These are phyloP conservation scores for Callionymus lyra DNA, from an alignment of 2,113 vertebrate species.

Conservation along the genomic window DNA sequence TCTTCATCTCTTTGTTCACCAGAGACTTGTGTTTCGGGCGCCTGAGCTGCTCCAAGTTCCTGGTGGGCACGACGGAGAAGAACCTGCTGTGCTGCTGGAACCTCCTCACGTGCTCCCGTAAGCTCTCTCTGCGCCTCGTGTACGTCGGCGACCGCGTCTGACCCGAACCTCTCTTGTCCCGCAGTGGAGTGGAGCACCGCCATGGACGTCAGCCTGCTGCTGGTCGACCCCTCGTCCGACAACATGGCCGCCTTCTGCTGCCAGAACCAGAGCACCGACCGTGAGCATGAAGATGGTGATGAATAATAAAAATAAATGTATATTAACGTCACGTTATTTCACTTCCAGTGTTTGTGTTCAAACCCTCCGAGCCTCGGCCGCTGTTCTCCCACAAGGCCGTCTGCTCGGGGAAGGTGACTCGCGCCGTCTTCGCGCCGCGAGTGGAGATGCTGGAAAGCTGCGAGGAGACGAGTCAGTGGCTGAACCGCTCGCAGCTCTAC, in stretches of 20 bases:
- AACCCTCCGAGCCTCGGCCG: slow-evolving; percentile 79
- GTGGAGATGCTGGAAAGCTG: slow-evolving; percentile 68
- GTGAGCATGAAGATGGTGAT: slow-evolving; percentile 73
- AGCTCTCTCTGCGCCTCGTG: slow-evolving; percentile 9
- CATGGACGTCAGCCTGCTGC: slow-evolving; percentile 70
- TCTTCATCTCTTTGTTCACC: slow-evolving; percentile 14
- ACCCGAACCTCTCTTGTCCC: slow-evolving; percentile 4
- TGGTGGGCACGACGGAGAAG: slow-evolving; percentile 74
- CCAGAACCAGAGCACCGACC: slow-evolving; percentile 64
- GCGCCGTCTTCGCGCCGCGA: slow-evolving; percentile 79
- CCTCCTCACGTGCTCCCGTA: slow-evolving; percentile 86
- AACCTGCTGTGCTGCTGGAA: slow-evolving; percentile 92
- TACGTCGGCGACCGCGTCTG: not conserved
- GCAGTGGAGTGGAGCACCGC: slow-evolving; percentile 90
- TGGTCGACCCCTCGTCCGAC: slow-evolving; percentile 79
- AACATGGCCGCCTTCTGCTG: slow-evolving; percentile 78
- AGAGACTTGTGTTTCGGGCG: slow-evolving; percentile 90
- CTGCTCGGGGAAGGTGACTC: slow-evolving; percentile 71
- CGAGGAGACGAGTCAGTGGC: slow-evolving; percentile 79
- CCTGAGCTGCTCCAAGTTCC: slow-evolving; percentile 84
- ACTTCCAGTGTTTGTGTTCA: slow-evolving; percentile 86
- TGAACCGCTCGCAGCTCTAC: slow-evolving; percentile 82
- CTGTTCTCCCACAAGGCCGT: slow-evolving; percentile 78
- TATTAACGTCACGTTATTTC: slow-evolving; percentile 32
- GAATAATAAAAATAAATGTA: too few species aligned